Evolutionary conservation across 2,888 invertebrate species (phyloP).

Genomic region (Cremastobaeus sp.): DNA sequence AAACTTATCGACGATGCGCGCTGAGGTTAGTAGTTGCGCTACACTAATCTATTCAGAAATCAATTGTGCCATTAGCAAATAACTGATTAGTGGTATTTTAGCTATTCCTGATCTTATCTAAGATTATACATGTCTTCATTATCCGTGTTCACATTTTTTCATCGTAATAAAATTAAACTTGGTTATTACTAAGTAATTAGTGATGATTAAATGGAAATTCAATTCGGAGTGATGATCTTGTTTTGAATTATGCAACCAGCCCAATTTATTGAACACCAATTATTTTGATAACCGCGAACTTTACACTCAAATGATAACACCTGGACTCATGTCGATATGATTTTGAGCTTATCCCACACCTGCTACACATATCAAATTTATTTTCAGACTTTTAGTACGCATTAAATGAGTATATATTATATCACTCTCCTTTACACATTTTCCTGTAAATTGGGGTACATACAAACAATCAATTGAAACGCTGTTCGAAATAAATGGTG

Average conservation of each 20-base stretch:
- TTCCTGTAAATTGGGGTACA: no score
- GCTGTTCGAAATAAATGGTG: no score
- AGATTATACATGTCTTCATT: no score
- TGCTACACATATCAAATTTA: no score
- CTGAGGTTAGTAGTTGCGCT: constrained; percentile 26
- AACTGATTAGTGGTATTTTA: neutral
- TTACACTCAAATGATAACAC: constrained; percentile 1
- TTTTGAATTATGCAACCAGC: constrained; percentile 11
- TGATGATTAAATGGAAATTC: constrained; percentile 23
- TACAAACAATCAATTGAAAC: neutral
- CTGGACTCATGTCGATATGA: no score
- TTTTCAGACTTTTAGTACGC: no score
- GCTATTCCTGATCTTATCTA: no score
- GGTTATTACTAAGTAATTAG: constrained; percentile 12
- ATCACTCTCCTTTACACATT: no score
- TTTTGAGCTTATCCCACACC: constrained; percentile 17
- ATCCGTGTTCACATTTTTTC: no score
- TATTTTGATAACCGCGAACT: constrained; percentile 1
- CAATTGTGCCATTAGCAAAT: constrained; percentile 17
- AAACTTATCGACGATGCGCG: constrained; percentile 44
- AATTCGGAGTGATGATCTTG: constrained; percentile 1
- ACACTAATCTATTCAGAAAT: constrained; percentile 3
- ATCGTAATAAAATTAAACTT: constrained; percentile 13
- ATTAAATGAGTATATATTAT: no score
- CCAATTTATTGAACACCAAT: constrained; percentile 14